These are phyloP conservation scores for Drosophila trapezifrons DNA, from an alignment of 1,140 invertebrate species.

Conservation along the genomic window DNA sequence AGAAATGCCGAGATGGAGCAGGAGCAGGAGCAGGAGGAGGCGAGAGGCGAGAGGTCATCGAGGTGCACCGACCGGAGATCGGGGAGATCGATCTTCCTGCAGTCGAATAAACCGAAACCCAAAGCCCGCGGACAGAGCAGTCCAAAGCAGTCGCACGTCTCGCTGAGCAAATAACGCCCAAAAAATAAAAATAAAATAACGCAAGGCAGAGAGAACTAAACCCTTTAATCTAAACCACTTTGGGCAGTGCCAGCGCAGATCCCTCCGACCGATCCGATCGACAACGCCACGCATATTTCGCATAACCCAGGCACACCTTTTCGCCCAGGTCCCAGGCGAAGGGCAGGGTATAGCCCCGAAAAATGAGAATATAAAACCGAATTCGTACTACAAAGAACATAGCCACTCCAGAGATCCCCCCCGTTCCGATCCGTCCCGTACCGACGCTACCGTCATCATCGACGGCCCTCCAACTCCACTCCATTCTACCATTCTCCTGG, in stretches of 20 bases:
- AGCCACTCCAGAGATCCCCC: slow-evolving; percentile 18
- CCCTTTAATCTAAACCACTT: slow-evolving; percentile 83
- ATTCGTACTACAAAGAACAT: slow-evolving; percentile 45
- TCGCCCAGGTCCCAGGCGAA: slow-evolving; percentile 37
- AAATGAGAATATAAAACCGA: slow-evolving; percentile 27
- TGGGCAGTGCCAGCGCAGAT: slow-evolving; percentile 67
- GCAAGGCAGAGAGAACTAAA: slow-evolving; percentile 56
- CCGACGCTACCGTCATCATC: slow-evolving; percentile 70
- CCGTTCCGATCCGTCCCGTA: not conserved
- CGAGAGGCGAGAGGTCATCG: slow-evolving; percentile 66
- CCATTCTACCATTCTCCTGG: slow-evolving; percentile 56
- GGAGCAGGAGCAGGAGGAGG: too few species aligned
- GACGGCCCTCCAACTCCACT: slow-evolving; percentile 34
- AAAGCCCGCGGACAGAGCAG: slow-evolving; percentile 23
- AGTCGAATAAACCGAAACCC: slow-evolving; percentile 19
- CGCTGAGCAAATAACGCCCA: slow-evolving; percentile 80
- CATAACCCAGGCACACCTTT: slow-evolving; percentile 79
- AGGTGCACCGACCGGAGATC: slow-evolving; percentile 59
- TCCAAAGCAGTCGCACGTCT: slow-evolving; percentile 76
- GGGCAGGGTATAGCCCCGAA: slow-evolving; percentile 57
- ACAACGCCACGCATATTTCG: slow-evolving; percentile 81
- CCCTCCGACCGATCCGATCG: slow-evolving; percentile 56
- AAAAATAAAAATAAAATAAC: slow-evolving; percentile 71
- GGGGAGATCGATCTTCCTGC: slow-evolving; percentile 63
- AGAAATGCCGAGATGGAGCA: slow-evolving; percentile 32